Conservation (phyloP, 2,888 invertebrate species). For the Drepanosiphum platanoidis region DNA sequence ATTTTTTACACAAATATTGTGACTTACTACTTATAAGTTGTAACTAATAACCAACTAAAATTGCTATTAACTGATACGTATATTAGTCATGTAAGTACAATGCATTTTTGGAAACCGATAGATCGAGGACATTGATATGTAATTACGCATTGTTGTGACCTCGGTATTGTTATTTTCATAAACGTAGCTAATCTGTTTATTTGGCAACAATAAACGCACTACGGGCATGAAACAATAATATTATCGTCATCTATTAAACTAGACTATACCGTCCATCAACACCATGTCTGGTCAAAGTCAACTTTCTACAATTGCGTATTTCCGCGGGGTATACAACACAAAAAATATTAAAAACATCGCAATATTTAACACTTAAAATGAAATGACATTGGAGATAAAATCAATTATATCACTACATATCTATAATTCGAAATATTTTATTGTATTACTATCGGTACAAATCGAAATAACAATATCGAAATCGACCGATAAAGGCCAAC, state of each 20-base stretch:
- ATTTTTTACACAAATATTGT: neutral
- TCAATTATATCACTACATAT: neutral
- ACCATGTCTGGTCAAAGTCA: neutral
- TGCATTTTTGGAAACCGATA: slow-evolving; percentile 13
- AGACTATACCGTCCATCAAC: neutral
- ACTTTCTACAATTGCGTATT: slow-evolving; percentile 11
- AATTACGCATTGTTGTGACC: slow-evolving; percentile 22
- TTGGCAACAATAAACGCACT: slow-evolving; percentile 51
- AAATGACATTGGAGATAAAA: neutral
- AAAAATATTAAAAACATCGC: neutral
- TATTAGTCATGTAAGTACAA: neutral
- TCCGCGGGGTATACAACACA: neutral
- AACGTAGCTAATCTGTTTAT: slow-evolving; percentile 54
- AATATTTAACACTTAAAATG: neutral
- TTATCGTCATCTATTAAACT: neutral
- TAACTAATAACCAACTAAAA: neutral
- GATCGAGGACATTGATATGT: neutral
- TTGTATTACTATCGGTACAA: neutral
- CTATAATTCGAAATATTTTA: too few species aligned
- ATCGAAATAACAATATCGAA: neutral
- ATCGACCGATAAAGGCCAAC: neutral
- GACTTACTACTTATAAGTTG: neutral
- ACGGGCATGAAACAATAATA: slow-evolving; percentile 26
- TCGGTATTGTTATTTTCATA: slow-evolving; percentile 48
- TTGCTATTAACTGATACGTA: neutral